These are phyloP conservation scores for Phaetusa simplex DNA, from an alignment of 2,113 vertebrate species.

Conservation along the genomic window DNA sequence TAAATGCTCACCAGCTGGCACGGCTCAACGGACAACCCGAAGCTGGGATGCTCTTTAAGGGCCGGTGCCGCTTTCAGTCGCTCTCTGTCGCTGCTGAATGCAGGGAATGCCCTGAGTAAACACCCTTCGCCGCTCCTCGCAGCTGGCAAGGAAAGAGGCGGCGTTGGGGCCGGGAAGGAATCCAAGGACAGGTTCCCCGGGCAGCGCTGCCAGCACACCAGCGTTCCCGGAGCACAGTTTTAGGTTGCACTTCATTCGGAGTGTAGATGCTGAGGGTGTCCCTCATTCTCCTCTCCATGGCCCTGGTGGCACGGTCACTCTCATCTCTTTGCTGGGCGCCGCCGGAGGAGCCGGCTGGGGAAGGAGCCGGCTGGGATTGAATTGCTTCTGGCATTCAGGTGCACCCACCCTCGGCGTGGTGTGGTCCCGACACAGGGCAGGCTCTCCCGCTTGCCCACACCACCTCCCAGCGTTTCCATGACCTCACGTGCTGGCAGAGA, in stretches of 20 bases:
- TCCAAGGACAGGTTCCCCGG: background rate
- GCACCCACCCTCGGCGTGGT: background rate
- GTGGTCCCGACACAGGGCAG: background rate
- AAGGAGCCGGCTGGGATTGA: background rate
- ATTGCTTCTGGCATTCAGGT: background rate
- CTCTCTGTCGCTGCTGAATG: background rate
- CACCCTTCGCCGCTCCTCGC: background rate
- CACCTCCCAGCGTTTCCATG: background rate
- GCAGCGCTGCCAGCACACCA: background rate
- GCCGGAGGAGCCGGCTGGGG: background rate
- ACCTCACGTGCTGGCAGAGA: background rate
- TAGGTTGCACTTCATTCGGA: background rate
- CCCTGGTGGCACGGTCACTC: background rate
- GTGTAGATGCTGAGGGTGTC: background rate
- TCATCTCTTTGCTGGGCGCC: background rate
- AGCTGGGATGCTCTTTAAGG: background rate
- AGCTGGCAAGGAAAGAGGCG: background rate
- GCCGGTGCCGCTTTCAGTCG: background rate
- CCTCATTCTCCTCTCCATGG: rapidly evolving
- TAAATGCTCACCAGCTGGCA: background rate
- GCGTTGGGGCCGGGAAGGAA: background rate
- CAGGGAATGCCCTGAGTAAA: background rate
- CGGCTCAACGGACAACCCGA: background rate
- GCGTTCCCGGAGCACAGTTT: background rate
- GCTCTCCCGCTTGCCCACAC: background rate